Conservation (phyloP, 37 sponge, comb jelly and placozoan genomes). For the Theonella swinhoei region DNA sequence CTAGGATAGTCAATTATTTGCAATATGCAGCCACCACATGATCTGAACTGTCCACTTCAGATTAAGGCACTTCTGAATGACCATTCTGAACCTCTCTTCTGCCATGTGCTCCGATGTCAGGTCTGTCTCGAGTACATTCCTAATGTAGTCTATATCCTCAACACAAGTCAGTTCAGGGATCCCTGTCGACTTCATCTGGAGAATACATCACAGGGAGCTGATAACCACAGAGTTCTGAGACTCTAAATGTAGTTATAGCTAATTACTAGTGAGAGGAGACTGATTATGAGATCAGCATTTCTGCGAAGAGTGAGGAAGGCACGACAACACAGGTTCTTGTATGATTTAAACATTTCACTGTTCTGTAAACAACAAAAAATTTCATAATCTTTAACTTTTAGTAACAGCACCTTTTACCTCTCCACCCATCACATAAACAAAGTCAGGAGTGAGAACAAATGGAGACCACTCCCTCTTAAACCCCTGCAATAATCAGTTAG, state of each 20-base stretch:
- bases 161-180: constrained; percentile 82
- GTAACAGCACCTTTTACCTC: constrained; percentile 50
- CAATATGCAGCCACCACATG: constrained; percentile 60
- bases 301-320: constrained; percentile 63
- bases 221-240: neutral
- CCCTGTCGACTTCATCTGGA: constrained; percentile 77
- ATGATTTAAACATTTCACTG: constrained; percentile 48
- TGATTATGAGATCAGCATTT: constrained; percentile 75
- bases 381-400: neutral
- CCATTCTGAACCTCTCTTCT: constrained; percentile 47
- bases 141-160: constrained; percentile 66
- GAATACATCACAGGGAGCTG: neutral
- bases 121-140: constrained; percentile 32
- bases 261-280: constrained; percentile 69
- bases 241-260: neutral
- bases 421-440: constrained; percentile 88
- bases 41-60: constrained; percentile 78
- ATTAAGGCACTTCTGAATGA: constrained; percentile 61
- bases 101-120: constrained; percentile 45
- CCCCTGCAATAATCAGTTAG: constrained; percentile 9
- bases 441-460: constrained; percentile 88
- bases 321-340: constrained; percentile 51
- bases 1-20: neutral
- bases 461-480: constrained; percentile 85
- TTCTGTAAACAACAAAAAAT: constrained; percentile 25